Percentiles rank a stretch among this genome's conserved stretches.
Evolutionary conservation across 2,113 vertebrate genomes (phyloP).

Genomic region (Orcinus orca): DNA sequence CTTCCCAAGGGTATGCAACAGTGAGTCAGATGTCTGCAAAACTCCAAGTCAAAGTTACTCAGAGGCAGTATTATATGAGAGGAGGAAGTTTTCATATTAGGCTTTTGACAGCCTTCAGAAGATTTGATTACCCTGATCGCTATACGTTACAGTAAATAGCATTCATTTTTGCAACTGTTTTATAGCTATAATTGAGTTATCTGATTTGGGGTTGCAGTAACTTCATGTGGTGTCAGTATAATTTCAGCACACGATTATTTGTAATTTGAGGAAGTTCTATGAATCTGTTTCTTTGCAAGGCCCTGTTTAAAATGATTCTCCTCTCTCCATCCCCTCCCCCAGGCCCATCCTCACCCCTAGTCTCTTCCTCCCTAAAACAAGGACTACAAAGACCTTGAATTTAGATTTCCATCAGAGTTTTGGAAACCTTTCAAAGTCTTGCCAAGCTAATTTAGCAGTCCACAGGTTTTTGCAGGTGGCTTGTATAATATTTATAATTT

Average conservation of each 20-base stretch:
- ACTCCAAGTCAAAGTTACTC: not conserved
- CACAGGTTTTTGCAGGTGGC: not conserved
- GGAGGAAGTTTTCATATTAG: not conserved
- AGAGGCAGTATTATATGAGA: not conserved
- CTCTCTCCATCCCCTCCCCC: not conserved
- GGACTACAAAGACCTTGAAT: not conserved
- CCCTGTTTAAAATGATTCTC: not conserved
- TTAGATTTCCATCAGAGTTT: not conserved
- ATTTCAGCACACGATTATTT: not conserved
- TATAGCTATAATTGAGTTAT: not conserved
- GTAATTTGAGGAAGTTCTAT: not conserved
- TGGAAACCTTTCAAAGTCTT: conserved; percentile 33
- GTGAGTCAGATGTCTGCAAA: not conserved
- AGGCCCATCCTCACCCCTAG: not conserved
- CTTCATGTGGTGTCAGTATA: not conserved
- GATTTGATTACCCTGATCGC: not conserved
- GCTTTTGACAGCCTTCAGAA: not conserved
- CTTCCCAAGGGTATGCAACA: not conserved
- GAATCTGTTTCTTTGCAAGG: not conserved
- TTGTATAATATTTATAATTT: not conserved
- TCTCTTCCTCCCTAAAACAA: not conserved
- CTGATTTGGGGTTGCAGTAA: not conserved
- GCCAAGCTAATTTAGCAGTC: not conserved
- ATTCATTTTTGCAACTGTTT: not conserved
- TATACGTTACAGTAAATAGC: not conserved